Percentiles rank a stretch among this genome's conserved stretches.
Conservation (phyloP, 1,140 invertebrate genomes). For the Nasonia giraulti region DNA sequence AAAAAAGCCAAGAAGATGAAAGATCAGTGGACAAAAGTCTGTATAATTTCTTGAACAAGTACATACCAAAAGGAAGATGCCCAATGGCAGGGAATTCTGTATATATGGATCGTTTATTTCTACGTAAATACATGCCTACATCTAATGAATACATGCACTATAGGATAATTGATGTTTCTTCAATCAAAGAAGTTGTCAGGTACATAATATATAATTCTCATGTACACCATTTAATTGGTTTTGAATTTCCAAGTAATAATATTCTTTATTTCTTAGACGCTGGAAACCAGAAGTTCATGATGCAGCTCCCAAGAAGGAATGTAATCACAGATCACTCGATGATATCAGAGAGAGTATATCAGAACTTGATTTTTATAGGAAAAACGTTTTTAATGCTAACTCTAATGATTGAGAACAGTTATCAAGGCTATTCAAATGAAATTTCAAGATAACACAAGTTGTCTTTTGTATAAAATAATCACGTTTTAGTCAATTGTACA, state of each 20-base stretch:
- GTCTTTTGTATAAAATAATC: too few species aligned
- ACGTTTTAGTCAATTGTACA: too few species aligned
- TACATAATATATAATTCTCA: slow-evolving; percentile 59
- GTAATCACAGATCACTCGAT: slow-evolving; percentile 83
- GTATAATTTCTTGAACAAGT: slow-evolving; percentile 82
- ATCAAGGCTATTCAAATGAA: too few species aligned
- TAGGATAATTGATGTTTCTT: slow-evolving; percentile 93
- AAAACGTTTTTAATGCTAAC: slow-evolving; percentile 74
- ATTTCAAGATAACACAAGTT: too few species aligned
- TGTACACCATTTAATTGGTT: slow-evolving; percentile 16
- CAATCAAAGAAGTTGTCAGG: slow-evolving; percentile 88
- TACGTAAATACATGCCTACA: slow-evolving; percentile 84
- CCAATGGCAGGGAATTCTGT: slow-evolving; percentile 94
- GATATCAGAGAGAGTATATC: slow-evolving; percentile 92
- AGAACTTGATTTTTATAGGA: slow-evolving; percentile 86
- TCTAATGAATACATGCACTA: slow-evolving; percentile 91
- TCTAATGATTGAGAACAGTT: neutral
- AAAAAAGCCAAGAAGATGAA: slow-evolving; percentile 80
- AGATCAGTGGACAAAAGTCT: slow-evolving; percentile 82
- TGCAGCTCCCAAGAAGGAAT: slow-evolving; percentile 79
- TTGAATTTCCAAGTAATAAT: slow-evolving; percentile 36
- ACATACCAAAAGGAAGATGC: slow-evolving; percentile 78
- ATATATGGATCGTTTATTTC: slow-evolving; percentile 88
- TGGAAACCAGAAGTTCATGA: slow-evolving; percentile 82
- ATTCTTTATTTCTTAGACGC: slow-evolving; percentile 73